phyloP scores from a whole-genome alignment of 2,888 invertebrate genomes.

The Drosophila meridiana region DNA sequence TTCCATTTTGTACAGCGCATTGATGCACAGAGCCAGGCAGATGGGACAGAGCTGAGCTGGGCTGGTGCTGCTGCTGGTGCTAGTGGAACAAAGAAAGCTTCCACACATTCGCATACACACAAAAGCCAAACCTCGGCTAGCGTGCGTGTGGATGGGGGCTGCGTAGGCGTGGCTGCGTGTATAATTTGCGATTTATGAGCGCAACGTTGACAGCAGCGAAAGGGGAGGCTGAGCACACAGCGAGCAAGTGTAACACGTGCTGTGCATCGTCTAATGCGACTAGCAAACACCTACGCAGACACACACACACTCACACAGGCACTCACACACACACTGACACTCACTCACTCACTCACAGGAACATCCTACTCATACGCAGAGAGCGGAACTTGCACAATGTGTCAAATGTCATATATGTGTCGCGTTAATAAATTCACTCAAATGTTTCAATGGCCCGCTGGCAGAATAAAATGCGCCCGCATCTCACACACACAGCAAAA shows the following conservation, averaged over 20 bases:
- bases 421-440: slow-evolving; percentile 81
- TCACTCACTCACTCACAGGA: slow-evolving; percentile 1
- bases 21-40: slow-evolving; percentile 43
- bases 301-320: slow-evolving; percentile 11
- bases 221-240: not conserved
- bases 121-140: slow-evolving; percentile 58
- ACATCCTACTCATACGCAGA: slow-evolving; percentile 16
- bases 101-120: slow-evolving; percentile 26
- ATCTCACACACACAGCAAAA: slow-evolving; percentile 32
- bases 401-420: slow-evolving; percentile 78
- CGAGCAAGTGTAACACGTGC: slow-evolving; percentile 68
- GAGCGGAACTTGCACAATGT: slow-evolving; percentile 73
- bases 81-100: slow-evolving; percentile 43
- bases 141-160: slow-evolving; percentile 21
- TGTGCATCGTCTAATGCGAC: slow-evolving; percentile 71
- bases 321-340: slow-evolving; percentile 7
- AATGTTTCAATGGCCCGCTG: slow-evolving; percentile 73
- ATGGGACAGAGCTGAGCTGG: not conserved
- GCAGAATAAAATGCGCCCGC: slow-evolving; percentile 64
- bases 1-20: slow-evolving; percentile 59
- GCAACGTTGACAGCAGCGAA: slow-evolving; percentile 54
- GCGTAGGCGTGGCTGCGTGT: slow-evolving; percentile 68
- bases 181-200: slow-evolving; percentile 80
- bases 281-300: slow-evolving; percentile 58
- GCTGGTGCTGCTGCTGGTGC: not conserved